Base-by-base conservation (phyloP, 2,797 vertebrate species). In the Sylvilagus floridanus region DNA sequence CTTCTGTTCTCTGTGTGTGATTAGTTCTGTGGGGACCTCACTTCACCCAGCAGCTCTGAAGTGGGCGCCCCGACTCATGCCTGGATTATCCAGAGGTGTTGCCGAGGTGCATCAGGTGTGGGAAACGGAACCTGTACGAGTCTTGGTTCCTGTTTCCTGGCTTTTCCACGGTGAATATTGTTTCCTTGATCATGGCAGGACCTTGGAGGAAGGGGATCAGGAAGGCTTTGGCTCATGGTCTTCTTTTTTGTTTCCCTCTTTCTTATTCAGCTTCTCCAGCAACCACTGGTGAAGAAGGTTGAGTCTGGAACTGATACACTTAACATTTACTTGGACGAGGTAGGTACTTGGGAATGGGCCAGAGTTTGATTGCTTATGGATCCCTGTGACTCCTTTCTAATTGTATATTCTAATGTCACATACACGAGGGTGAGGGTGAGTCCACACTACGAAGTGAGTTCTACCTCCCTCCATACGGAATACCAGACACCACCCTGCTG, bases 261-360 rank as follows among this genome's bases (percentile, higher is more conserved):
- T 87, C 24, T 47, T 63, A 62, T 63, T 68, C 50, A 97, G 95
- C 93, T 96, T 85, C 84, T 94, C 42, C 92, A 94, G 65, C 96
- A 96, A 71, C 69, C 90, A 37, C 97, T 97, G 83, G 94, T 98
- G 97, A 97, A 98, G 96, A 96, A 98, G 97, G 97, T 98, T 35
- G 94, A 96, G 66, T 90, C 57, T 68, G 84, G 77, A 91, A 30
- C 47, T 13, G 95, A 97, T 3, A 88, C 47, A 60, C 87, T 96
- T 42, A 95, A 96, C 84, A 94, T 88, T 78, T 93, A 97, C 65
- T 37, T 97, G 90, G 96, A 96, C 65, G 94, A 97, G 96, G 97
- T 97, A 72, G 66, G 91, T 76, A 24, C 54, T 81, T 21, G 19
- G 76, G 78, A 42, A 32, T 28, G 26, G 30, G 30, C 22, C 63